Evolutionary conservation across 2,888 invertebrate species (phyloP).

Genomic region (Hirtodrosophila histrioides): DNA sequence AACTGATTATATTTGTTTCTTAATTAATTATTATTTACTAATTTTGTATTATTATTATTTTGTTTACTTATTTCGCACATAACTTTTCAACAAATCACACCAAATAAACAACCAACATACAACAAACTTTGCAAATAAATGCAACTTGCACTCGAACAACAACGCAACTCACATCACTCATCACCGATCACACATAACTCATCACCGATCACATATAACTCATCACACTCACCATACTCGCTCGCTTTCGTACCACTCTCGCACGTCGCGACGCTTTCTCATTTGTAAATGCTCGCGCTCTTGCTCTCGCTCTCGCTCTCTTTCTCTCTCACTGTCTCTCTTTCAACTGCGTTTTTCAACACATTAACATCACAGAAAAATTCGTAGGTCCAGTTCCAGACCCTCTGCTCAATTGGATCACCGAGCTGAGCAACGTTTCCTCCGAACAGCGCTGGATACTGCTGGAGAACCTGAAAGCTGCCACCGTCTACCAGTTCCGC

Average conservation of each 20-base stretch:
- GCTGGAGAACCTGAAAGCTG: conserved; percentile 94
- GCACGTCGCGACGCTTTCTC: neutral
- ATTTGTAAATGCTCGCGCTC: neutral
- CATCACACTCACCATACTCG: conserved; percentile 6
- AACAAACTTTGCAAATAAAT: conserved; percentile 23
- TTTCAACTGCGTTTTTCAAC: conserved; percentile 49
- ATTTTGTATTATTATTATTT: conserved; percentile 60
- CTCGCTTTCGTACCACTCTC: conserved; percentile 2
- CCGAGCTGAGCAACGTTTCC: conserved; percentile 93
- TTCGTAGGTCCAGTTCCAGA: conserved; percentile 93
- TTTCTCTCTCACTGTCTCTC: conserved; percentile 7
- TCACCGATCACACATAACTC: neutral
- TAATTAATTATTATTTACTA: conserved; percentile 34
- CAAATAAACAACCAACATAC: neutral
- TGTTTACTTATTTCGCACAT: conserved; percentile 58
- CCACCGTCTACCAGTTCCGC: conserved; percentile 97
- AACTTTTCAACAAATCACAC: conserved; percentile 28
- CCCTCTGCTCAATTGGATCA: conserved; percentile 94
- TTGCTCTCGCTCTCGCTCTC: conserved; percentile 9
- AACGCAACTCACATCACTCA: conserved; percentile 16
- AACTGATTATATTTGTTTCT: conserved; percentile 2
- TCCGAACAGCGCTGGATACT: conserved; percentile 91
- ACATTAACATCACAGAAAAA: conserved; percentile 84
- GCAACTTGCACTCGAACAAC: conserved; percentile 14
- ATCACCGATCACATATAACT: neutral